Base-by-base conservation (phyloP, 2,888 invertebrate species). In the Troilus luridus region DNA sequence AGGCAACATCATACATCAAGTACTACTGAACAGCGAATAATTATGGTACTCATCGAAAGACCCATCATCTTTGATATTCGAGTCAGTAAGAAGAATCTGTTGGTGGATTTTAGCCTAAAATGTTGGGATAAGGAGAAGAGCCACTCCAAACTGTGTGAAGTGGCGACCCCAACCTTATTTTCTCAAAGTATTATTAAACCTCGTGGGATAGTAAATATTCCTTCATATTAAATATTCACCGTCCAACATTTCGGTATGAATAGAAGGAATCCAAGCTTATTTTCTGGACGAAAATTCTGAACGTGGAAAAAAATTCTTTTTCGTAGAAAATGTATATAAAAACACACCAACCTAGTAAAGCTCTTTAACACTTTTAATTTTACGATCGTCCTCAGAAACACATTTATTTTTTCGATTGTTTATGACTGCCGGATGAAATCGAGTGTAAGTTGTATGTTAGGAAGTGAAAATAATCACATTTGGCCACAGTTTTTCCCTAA, bases 221-320 rank as follows among this genome's bases (percentile, higher is more conserved):
- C 56, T 54, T n/a, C 85, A 56, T n/a, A 85, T 85, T 85, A 85
- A 85, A 85, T 58, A 85, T 85, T 85, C 56, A n/a, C 21, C 85
- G 56, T 85, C 56, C 56, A 81, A 10, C 0, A 12, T 14, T 21
- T 12, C n/a, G 85, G 17, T 58, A 56, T n/a, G 41, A 41, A 41
- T 56, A 89, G 60, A 14, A 62, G 59, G 77, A 27, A 85, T 10
- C n/a, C 21, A n/a, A n/a, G 56, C 85, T 85, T 58, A 56, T 56
- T 85, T 85, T 14, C 56, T 21, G 5, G 12, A 3, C 12, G 85
- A n/a, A n/a, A 56, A 85, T 58, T 85, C 56, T 3, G 10, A 58
- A 85, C n/a, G 56, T 56, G 5, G 58, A 56, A 85, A 81, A 64
- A 27, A 2, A 27, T 41, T 77, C 41, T 77, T 17, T 77, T 77